Evolutionary conservation across 2,113 vertebrate species (phyloP), one percentile per base, ranked within the genome.

Genomic region (Coryphaenoides rupestris): DNA sequence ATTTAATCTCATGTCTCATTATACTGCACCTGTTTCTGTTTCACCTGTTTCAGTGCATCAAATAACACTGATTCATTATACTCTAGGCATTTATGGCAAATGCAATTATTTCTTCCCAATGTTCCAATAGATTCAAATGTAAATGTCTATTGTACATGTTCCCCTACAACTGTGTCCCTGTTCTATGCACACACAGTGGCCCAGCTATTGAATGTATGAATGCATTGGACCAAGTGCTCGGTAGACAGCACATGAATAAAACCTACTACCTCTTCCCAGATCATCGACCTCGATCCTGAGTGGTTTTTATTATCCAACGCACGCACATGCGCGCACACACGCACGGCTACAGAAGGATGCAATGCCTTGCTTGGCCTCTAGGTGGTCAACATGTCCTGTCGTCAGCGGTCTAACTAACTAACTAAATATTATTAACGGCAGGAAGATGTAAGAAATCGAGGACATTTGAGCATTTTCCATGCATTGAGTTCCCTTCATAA

Each of bases 231-330:
- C 24, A 26, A 62, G 17, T 46, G 19, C n/a, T 13, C 17, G 46
- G 40, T 15, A 22, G n/a, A 23, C 12, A 13, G n/a, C 19, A 12
- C 7, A 21, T 3, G 16, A 58, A 60, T 68, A 71, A 75, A 63
- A 45, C 0, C 6, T 14, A 6, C 13, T 14, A 23, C 4, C 33
- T 60, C 24, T 5, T 14, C 12, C 22, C 13, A 5, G 1, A 1
- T 13, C 13, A 4, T 22, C 21, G n/a, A n/a, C 17, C 6, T 14
- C 26, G 9, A 5, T 47, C 17, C 47, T 2, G 21, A 9, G 23
- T 22, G 23, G 3, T 26, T 7, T 9, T n/a, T 24, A n/a, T 49
- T 7, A 23, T 17, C 14, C 6, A 33, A 5, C 13, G 47, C 19
- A 47, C 26, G 33, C 21, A 21, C 5, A 23, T 13, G 14, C 21